A percentile compares a stretch with the other conserved stretches of the same genome.
These are phyloP conservation scores for Beroe forskalii DNA, from an alignment of 37 sponge, comb jelly and placozoan genomes.

Conservation along the genomic window DNA sequence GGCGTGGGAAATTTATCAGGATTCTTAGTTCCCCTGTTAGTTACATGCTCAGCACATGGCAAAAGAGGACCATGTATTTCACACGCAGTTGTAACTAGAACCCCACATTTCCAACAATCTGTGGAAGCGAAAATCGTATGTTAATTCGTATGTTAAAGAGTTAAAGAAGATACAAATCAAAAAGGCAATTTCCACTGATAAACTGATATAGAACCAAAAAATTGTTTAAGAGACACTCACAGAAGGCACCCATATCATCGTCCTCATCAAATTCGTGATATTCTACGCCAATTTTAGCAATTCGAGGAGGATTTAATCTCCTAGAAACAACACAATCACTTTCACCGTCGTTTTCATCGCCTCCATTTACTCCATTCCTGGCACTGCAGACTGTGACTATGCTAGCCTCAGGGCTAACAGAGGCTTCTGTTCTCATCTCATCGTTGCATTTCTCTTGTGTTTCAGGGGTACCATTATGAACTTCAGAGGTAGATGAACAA, in stretches of 20 bases:
- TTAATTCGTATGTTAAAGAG: not conserved
- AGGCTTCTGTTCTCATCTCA: not conserved
- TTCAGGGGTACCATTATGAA: not conserved
- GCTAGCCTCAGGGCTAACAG: not conserved
- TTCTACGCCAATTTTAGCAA: not conserved
- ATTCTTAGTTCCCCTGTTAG: not conserved
- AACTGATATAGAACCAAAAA: not conserved
- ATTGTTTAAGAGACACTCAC: not conserved
- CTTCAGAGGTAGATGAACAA: not conserved
- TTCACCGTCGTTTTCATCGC: not conserved
- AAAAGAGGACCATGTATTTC: not conserved
- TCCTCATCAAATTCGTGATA: not conserved
- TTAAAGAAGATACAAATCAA: not conserved
- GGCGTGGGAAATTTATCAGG: not conserved
- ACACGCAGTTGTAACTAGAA: not conserved
- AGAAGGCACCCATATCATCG: not conserved
- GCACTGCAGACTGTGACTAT: too few species aligned
- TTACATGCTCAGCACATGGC: not conserved
- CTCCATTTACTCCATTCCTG: not conserved
- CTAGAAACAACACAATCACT: not conserved
- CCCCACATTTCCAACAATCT: constrained; percentile 31
- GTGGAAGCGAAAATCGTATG: not conserved
- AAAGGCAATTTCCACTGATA: too few species aligned
- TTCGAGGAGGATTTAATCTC: not conserved
- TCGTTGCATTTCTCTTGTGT: not conserved